Percentiles rank a stretch among this genome's conserved stretches.
phyloP scores from a whole-genome alignment of 1,140 invertebrate genomes.

The Potamilus streckersoni region DNA sequence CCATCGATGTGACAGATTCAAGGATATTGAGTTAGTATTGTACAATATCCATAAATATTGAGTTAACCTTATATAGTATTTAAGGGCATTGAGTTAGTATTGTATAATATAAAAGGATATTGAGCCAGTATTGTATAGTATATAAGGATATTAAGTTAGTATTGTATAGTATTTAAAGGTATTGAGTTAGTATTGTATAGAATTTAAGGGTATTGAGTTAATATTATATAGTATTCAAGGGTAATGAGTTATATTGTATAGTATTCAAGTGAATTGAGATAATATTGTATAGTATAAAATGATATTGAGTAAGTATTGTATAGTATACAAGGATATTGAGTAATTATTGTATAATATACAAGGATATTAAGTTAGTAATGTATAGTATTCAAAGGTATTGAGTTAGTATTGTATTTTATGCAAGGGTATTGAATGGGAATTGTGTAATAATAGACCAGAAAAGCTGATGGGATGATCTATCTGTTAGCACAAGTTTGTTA shows the following conservation, averaged over 20 bases:
- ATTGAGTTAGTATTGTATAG: conserved; percentile 38
- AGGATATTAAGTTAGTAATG: conserved; percentile 43
- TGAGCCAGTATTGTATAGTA: conserved; percentile 38
- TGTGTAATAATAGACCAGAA: no score
- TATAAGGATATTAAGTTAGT: conserved; percentile 40
- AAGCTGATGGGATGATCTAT: no score
- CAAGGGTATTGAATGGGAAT: conserved; percentile 37
- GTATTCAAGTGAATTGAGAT: conserved; percentile 29
- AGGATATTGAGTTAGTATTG: conserved; percentile 44
- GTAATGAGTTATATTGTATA: conserved; percentile 37
- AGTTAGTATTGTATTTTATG: conserved; percentile 41
- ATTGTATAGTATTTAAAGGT: no score
- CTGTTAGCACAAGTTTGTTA: no score
- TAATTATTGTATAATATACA: conserved; percentile 29
- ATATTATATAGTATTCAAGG: conserved; percentile 2
- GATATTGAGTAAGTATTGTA: no score
- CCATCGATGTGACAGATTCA: conserved; percentile 82
- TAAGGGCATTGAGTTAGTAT: conserved; percentile 39
- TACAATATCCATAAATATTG: not conserved
- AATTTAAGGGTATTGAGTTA: conserved; percentile 34
- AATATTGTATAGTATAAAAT: conserved; percentile 9
- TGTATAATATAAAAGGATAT: not conserved
- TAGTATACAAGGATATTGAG: no score
- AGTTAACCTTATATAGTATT: conserved; percentile 35
- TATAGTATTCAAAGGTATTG: not conserved